Evolutionary conservation across 2,888 invertebrate species (phyloP), one percentile per base, ranked within the genome.

Genomic region (Drosophila nigritarsus): DNA sequence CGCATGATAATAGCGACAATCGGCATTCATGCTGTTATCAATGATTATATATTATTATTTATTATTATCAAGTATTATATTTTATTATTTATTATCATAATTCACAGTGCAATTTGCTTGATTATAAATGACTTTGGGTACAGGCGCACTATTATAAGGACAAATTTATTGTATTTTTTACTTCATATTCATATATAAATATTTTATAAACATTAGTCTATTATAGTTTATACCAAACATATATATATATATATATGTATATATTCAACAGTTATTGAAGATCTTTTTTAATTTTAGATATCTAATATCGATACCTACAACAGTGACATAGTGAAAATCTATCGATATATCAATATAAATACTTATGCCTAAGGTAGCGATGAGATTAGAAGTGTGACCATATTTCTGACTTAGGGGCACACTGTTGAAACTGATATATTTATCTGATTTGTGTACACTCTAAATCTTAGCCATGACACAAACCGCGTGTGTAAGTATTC

Each of bases 391-490:
- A 20, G 2, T 24, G 30, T 54, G 38, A 38, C 53, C 38, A 40
- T 32, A 61, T 30, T 61, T 11, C 1, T 4, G 6, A 4, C 13
- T 8, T 6, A 2, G 1, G 34, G 27, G 2, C 15, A n/a, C 55
- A 50, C 54, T 34, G 18, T 15, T 11, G 9, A 15, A n/a, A 30
- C 15, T 3, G n/a, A 42, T 36, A 40, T 34, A 18, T 2, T 9
- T 27, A 24, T 13, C 1, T 15, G 56, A 34, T 8, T 13, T 15
- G 29, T 50, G 40, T n/a, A n/a, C 20, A 0, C 20, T 7, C 5
- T n/a, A 4, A 63, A 51, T 40, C 36, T 27, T 48, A 48, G 20
- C 18, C 27, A 53, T 1, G 58, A 38, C 69, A 45, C 69, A 11
- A 51, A 32, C 68, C 69, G 0, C 8, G 6, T 8, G 20, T 15